phyloP scores from a whole-genome alignment of 2,888 invertebrate species.

The Catocala fraxini region DNA sequence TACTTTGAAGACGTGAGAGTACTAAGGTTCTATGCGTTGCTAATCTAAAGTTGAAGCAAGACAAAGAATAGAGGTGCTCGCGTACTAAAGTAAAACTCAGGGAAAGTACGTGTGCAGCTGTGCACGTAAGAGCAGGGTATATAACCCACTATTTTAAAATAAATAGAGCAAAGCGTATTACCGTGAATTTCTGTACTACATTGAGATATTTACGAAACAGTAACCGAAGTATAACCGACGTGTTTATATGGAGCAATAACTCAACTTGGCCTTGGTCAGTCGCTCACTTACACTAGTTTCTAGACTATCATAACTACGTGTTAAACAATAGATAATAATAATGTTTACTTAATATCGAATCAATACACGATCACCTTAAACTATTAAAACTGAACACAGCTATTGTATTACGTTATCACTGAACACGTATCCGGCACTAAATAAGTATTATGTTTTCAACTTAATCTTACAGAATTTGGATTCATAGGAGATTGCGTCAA shows the following conservation, averaged over 20 bases:
- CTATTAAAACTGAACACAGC: conserved; percentile 34
- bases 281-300: conserved; percentile 60
- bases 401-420: conserved; percentile 44
- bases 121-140: conserved; percentile 62
- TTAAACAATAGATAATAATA: conserved; percentile 44
- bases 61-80: conserved; percentile 50
- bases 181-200: conserved; percentile 57
- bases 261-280: conserved; percentile 72
- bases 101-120: conserved; percentile 64
- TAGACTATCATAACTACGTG: conserved; percentile 54
- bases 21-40: background rate
- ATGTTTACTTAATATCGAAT: conserved; percentile 43
- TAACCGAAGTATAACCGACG: conserved; percentile 43
- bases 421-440: conserved; percentile 35
- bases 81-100: conserved; percentile 52
- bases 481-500: conserved; percentile 47
- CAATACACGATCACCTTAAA: conserved; percentile 34
- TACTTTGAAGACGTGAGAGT: background rate
- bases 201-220: conserved; percentile 31
- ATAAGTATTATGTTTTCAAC: conserved; percentile 30
- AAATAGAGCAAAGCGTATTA: conserved; percentile 71
- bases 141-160: conserved; percentile 66
- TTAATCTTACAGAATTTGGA: conserved; percentile 40
- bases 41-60: conserved; percentile 8
- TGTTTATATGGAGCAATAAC: conserved; percentile 63